These are phyloP conservation scores for Rhipidura dahli DNA, from an alignment of 2,113 vertebrate species.

Conservation along the genomic window DNA sequence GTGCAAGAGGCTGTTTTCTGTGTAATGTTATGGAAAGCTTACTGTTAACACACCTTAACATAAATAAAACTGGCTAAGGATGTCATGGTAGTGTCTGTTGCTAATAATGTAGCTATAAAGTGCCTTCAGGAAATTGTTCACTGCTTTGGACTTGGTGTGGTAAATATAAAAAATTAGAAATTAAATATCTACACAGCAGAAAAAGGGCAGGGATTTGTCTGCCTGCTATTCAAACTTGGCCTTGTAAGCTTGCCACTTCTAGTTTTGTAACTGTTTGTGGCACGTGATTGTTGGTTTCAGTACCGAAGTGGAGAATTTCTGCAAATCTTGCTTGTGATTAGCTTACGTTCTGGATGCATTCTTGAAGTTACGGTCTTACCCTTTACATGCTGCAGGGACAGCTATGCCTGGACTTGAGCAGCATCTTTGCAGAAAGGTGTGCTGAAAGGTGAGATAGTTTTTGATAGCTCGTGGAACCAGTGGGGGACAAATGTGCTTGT, in stretches of 20 bases:
- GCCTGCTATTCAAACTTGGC: background rate
- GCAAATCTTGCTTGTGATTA: background rate
- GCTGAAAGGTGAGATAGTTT: background rate
- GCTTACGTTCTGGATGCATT: background rate
- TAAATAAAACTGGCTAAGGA: background rate
- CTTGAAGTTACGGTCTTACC: background rate
- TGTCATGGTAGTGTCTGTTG: background rate
- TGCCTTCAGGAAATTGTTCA: background rate
- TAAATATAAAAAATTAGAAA: background rate
- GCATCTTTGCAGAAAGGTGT: background rate
- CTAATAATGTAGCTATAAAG: background rate
- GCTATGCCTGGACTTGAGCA: background rate
- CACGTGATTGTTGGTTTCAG: background rate
- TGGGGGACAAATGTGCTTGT: accelerated
- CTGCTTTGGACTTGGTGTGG: background rate
- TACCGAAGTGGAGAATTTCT: background rate
- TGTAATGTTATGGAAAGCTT: background rate
- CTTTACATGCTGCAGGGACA: background rate
- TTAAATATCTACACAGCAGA: background rate
- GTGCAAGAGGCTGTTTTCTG: accelerated
- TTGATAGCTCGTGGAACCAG: background rate
- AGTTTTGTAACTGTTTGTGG: background rate
- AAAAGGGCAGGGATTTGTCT: background rate
- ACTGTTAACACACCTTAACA: background rate
- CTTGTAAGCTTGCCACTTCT: background rate